Percentiles rank a stretch among this genome's conserved stretches.
Evolutionary conservation across 2,888 invertebrate genomes (phyloP).

Genomic region (Coenonympha arcania): DNA sequence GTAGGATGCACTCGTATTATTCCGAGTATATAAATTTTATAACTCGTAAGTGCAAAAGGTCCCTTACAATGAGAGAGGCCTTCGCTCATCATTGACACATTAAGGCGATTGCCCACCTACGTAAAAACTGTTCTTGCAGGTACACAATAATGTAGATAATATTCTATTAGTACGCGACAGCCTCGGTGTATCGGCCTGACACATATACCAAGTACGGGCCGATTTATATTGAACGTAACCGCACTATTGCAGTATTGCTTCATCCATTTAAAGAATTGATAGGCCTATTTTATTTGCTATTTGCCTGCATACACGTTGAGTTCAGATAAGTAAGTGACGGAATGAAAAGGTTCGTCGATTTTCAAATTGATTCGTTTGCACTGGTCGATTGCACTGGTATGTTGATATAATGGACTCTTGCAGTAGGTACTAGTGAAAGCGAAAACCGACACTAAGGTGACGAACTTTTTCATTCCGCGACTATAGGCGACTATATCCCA

Average conservation of each 20-base stretch:
- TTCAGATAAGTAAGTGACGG: not conserved
- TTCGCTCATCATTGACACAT: not conserved
- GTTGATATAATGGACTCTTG: too few species aligned
- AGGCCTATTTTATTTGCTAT: constrained; percentile 10
- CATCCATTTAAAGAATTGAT: constrained; percentile 26
- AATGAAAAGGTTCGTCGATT: too few species aligned
- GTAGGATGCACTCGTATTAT: too few species aligned
- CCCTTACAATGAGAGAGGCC: not conserved
- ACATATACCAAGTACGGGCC: constrained; percentile 49
- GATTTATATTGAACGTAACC: constrained; percentile 32
- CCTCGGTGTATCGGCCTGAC: constrained; percentile 51
- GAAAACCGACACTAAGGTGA: too few species aligned
- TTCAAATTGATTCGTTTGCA: too few species aligned
- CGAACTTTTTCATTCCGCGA: too few species aligned
- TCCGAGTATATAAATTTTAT: too few species aligned
- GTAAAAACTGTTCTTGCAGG: not conserved
- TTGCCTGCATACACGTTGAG: constrained; percentile 1
- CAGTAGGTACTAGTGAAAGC: too few species aligned
- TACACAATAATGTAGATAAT: constrained; percentile 6
- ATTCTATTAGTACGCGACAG: constrained; percentile 31
- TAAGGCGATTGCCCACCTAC: not conserved
- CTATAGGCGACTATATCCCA: too few species aligned
- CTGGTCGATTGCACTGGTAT: too few species aligned
- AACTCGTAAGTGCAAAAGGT: too few species aligned
- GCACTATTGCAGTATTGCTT: constrained; percentile 26